Conservation (phyloP, 2,797 vertebrate species). For the Eidolon dupreanum region DNA sequence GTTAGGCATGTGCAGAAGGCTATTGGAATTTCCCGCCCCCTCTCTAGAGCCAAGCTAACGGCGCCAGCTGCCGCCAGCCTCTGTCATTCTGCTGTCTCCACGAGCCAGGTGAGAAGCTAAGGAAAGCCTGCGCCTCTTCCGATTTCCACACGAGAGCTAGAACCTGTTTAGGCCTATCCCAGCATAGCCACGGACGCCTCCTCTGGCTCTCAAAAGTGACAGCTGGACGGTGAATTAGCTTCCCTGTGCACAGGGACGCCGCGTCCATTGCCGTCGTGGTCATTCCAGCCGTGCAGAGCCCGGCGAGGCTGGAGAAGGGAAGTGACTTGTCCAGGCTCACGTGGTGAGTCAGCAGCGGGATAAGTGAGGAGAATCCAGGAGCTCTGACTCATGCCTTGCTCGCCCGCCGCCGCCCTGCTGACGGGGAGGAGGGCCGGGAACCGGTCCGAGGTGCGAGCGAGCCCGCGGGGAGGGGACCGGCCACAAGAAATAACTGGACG, state of each 20-base stretch:
- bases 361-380: not conserved
- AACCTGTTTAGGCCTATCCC: not conserved
- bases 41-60: not conserved
- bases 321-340: not conserved
- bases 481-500: not conserved
- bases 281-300: not conserved
- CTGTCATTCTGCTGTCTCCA: rapidly evolving
- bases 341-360: conserved; percentile 8
- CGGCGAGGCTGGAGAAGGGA: not conserved
- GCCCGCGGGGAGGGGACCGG: not conserved
- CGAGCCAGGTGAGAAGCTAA: not conserved
- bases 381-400: conserved; percentile 28
- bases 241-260: not conserved
- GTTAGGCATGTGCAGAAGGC: not conserved
- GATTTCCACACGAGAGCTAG: not conserved
- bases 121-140: not conserved
- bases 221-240: not conserved
- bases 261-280: rapidly evolving
- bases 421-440: not conserved
- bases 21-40: not conserved
- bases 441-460: not conserved
- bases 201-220: not conserved
- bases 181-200: not conserved
- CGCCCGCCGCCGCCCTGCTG: not conserved
- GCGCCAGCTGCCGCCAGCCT: too few species aligned